phyloP scores from a whole-genome alignment of 2,888 invertebrate species.

The Andrena dorsata region DNA sequence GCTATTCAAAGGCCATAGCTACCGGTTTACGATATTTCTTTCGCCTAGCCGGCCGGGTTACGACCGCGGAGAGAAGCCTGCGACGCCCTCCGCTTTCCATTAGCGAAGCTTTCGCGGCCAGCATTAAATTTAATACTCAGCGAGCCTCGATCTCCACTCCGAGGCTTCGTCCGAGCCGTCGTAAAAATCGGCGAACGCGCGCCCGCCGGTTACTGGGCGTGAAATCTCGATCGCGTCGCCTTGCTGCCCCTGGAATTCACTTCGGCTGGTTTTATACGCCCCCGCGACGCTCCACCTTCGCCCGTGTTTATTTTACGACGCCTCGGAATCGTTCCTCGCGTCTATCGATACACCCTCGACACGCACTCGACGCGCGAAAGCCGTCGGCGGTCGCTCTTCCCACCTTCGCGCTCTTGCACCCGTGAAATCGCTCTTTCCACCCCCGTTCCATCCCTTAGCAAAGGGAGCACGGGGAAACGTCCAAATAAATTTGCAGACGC shows the following conservation, averaged over 20 bases:
- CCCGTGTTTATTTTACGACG: not conserved
- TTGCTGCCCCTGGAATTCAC: not conserved
- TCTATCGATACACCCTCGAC: constrained; percentile 7
- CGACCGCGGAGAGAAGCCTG: constrained; percentile 7
- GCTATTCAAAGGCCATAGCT: not conserved
- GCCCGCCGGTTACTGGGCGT: not conserved
- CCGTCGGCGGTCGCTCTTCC: not conserved
- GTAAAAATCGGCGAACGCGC: constrained; percentile 1
- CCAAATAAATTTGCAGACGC: not conserved
- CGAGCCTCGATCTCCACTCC: not conserved
- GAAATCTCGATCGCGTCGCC: not conserved
- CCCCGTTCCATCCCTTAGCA: no score
- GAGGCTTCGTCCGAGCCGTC: not conserved
- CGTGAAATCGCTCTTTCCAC: no score
- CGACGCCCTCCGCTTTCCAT: not conserved
- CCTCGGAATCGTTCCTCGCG: constrained; percentile 4
- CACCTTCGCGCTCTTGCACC: not conserved
- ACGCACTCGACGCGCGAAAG: not conserved
- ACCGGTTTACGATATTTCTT: constrained; percentile 5
- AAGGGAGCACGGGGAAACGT: no score
- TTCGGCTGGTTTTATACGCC: not conserved
- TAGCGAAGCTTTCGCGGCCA: not conserved
- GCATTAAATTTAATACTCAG: not conserved
- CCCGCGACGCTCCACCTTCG: not conserved
- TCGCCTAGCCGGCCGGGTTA: not conserved